These are phyloP conservation scores for Acronicta alni DNA, from an alignment of 2,888 invertebrate species.

Conservation along the genomic window DNA sequence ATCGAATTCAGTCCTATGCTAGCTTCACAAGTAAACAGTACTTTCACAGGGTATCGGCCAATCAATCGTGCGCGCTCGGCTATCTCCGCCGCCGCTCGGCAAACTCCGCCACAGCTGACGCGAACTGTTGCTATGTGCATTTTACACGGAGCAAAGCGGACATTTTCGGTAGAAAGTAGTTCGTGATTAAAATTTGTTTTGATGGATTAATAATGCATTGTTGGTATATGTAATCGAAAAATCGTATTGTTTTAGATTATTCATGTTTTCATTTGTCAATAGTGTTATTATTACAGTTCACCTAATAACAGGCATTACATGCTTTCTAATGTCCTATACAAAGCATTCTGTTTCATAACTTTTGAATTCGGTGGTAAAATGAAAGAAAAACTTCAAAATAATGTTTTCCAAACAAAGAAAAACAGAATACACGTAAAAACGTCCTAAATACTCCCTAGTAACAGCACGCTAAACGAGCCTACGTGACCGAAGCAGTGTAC, in stretches of 20 bases:
- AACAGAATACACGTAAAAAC: conserved; percentile 49
- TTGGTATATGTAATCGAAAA: not conserved
- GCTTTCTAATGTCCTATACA: not conserved
- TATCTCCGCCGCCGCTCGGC: conserved; percentile 64
- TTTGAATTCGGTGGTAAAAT: not conserved
- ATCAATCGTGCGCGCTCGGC: conserved; percentile 74
- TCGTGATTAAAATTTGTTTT: not conserved
- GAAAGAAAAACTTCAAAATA: conserved; percentile 27
- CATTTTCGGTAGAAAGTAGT: conserved; percentile 54
- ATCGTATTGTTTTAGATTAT: not conserved
- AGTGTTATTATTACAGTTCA: not conserved
- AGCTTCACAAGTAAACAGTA: conserved; percentile 60
- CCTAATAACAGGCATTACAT: not conserved
- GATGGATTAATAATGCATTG: not conserved
- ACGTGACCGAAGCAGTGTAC: conserved; percentile 86
- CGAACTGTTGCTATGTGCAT: conserved; percentile 87
- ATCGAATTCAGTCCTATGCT: conserved; percentile 40
- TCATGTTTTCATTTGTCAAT: not conserved
- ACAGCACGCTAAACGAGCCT: conserved; percentile 76
- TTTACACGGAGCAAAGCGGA: conserved; percentile 67
- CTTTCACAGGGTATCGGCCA: conserved; percentile 68
- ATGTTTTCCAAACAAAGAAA: conserved; percentile 68
- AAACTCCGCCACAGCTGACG: conserved; percentile 79
- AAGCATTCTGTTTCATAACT: not conserved
- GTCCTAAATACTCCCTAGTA: conserved; percentile 76